Conservation (phyloP, 2,113 vertebrate genomes). For the Petrocephalus zakoni region DNA sequence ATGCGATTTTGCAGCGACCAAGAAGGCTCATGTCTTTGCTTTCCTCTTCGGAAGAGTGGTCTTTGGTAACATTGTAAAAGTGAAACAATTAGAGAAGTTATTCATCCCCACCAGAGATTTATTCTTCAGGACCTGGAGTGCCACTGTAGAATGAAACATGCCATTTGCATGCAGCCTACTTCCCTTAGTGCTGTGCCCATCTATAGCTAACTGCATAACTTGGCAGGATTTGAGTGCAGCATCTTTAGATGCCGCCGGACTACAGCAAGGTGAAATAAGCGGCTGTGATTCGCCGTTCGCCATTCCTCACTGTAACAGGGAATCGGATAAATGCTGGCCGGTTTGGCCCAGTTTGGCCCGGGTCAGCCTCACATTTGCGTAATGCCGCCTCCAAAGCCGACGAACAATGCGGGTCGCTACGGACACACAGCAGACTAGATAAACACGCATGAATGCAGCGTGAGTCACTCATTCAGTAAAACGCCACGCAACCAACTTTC, state of each 20-base stretch:
- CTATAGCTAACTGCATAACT: not conserved
- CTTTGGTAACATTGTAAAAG: not conserved
- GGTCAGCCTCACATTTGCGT: not conserved
- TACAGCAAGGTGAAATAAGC: not conserved
- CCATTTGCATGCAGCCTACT: not conserved
- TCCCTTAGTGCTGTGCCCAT: not conserved
- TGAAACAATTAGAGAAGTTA: not conserved
- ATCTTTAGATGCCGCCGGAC: not conserved
- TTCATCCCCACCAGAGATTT: not conserved
- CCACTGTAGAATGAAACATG: not conserved
- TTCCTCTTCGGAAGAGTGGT: too few relatives aligned
- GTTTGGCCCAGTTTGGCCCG: not conserved
- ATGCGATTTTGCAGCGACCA: not conserved
- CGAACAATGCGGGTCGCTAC: not conserved
- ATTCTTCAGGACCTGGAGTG: not conserved
- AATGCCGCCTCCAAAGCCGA: not conserved
- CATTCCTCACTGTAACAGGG: not conserved
- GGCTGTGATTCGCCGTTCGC: not conserved
- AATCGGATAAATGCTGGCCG: not conserved
- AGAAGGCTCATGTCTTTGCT: not conserved
- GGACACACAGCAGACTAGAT: not conserved
- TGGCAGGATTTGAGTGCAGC: not conserved
- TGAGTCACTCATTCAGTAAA: not conserved
- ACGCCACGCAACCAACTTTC: not conserved
- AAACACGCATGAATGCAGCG: not conserved